phyloP scores from a whole-genome alignment of 30 jellyfish, hydroid and myxozoan species.

The Aurelia aurita complex sp. Pacific region DNA sequence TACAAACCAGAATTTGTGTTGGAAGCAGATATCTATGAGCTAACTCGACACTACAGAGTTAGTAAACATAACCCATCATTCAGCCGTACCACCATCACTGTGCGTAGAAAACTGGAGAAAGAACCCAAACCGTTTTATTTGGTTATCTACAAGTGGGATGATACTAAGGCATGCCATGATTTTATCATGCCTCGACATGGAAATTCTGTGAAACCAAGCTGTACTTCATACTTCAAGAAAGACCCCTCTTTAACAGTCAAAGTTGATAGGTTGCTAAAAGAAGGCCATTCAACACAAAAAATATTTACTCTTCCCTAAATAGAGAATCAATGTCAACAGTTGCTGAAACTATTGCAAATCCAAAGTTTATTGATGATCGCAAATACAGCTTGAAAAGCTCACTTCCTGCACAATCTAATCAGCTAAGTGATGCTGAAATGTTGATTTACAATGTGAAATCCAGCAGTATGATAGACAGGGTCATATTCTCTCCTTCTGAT shows the following conservation, averaged over 20 bases:
- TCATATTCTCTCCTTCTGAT: neutral
- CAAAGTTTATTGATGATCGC: conserved; percentile 3
- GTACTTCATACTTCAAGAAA: neutral
- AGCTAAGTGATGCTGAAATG: too few relatives aligned
- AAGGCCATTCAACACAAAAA: neutral
- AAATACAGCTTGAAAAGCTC: too few relatives aligned
- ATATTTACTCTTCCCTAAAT: neutral
- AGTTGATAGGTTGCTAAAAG: neutral
- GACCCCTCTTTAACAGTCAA: neutral
- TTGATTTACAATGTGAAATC: too few relatives aligned
- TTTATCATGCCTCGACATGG: conserved; percentile 12
- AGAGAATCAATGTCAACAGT: neutral
- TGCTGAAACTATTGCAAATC: neutral
- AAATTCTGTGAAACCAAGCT: neutral
- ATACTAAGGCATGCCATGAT: neutral
- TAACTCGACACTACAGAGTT: neutral
- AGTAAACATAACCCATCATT: conserved; percentile 1
- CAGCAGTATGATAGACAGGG: too few relatives aligned
- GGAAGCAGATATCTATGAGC: conserved; percentile 2
- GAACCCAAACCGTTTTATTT: neutral
- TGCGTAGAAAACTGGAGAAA: neutral
- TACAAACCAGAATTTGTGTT: neutral
- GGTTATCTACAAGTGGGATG: neutral
- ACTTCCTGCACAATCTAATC: too few relatives aligned
- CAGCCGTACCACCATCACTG: neutral